Base-by-base conservation (phyloP, 1,140 invertebrate species). In the Plodia interpunctella region DNA sequence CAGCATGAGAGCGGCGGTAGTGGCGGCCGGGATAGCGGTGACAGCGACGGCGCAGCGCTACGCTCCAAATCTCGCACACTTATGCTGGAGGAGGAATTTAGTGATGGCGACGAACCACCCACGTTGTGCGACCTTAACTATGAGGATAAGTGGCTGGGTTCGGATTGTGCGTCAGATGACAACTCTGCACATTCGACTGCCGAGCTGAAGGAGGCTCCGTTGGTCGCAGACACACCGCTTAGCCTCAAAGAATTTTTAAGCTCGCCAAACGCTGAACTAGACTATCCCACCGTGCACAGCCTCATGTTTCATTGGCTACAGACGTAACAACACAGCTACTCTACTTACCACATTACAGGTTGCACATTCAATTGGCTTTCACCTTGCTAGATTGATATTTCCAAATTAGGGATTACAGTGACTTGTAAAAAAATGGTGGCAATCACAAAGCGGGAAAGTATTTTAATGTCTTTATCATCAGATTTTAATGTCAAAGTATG, bases 291-390 rank as follows among this genome's bases (percentile, higher is more conserved):
- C 0, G 82, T 89, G 55, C 87, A 89, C 73, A 89, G 87, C 63
- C 84, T 89, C 59, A 89, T 89, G 87, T 85, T 89, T 58, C 87
- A 89, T 68, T 89, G 87, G 87, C 66, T 89, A 68, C 87, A 89
- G 64, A 87, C 87, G 77, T 88, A 88, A 83, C 83, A 74, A 38
- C 67, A 49, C 59, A 44, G 18, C 55, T 59, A 44, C 30, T 25
- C 3, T 3, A 15, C 13, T 18, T 53, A 53, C 55, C 56, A 50
- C 25, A 53, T 25, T 56, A 69, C 59, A 65, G 49, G 25, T 57
- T 32, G 55, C 21, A 55, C n/a, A 49, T 60, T 32, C 13, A 25
- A 59, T 77, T 69, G 72, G 68, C 65, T 68, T 59, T 63, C 72
- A 60, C 62, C 61, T 60, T 60, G 63, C 11, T 57, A 52, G 55